phyloP scores from a whole-genome alignment of 2,888 invertebrate species.

The Habrosyne pyritoides region DNA sequence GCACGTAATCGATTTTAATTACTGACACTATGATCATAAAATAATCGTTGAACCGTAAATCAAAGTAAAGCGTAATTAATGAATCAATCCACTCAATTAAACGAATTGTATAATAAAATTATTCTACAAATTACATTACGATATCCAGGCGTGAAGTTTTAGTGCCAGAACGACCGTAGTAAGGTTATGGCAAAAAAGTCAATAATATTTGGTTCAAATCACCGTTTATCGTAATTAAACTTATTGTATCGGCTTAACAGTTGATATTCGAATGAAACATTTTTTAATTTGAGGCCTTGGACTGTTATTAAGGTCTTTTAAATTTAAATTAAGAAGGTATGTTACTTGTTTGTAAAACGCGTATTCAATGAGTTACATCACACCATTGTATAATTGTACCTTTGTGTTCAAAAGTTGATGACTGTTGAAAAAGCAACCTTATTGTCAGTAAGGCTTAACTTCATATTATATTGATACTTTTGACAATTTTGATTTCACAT shows the following conservation, averaged over 20 bases:
- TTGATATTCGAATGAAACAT: no score
- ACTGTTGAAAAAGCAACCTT: no score
- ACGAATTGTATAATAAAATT: neutral
- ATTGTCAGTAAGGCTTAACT: no score
- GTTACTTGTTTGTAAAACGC: neutral
- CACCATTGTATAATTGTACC: no score
- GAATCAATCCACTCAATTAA: neutral
- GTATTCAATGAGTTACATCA: no score
- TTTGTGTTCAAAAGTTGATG: no score
- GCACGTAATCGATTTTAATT: neutral
- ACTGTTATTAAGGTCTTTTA: no score
- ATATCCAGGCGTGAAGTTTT: neutral
- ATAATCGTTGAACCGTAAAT: neutral
- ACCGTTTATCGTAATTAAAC: slow-evolving; percentile 15
- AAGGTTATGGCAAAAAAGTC: slow-evolving; percentile 40
- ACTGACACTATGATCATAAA: neutral
- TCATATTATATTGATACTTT: no score
- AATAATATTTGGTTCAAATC: slow-evolving; percentile 30
- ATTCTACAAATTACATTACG: slow-evolving; percentile 6
- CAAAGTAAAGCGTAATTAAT: neutral
- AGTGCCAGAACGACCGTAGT: slow-evolving; percentile 14
- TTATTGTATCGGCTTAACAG: slow-evolving; percentile 15
- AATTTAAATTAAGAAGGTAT: no score
- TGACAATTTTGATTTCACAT: no score
- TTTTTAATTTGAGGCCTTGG: no score